Evolutionary conservation across 2,888 invertebrate species (phyloP), one percentile per base, ranked within the genome.

Genomic region (Aspidiotus destructor): DNA sequence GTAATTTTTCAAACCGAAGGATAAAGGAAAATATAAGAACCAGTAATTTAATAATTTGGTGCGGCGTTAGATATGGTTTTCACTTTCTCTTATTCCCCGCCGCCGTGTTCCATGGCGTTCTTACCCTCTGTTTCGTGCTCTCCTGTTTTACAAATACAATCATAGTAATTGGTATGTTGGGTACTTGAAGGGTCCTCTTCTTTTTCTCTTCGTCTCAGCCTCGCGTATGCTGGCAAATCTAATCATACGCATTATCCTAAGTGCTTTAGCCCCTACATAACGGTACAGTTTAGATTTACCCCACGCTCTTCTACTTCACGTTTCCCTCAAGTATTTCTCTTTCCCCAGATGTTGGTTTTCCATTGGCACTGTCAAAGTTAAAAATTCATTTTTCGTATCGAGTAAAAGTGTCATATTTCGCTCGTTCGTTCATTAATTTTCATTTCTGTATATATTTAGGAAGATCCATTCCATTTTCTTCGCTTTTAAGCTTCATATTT

Each of bases 31-130:
- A 28, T 28, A 28, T 28, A 28, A 28, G 28, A 28, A 28, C 28
- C 28, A 28, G 28, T 67, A 67, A 67, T 67, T 60, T 67, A 67
- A 67, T 67, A 60, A 67, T 67, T 67, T 58, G 67, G 48, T 44
- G 58, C 42, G 67, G 67, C 67, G 58, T 67, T 67, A 52, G 57
- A 58, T 67, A 62, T 52, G 58, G 65, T 65, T 65, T 60, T 48
- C 40, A n/a, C n/a, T 53, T 63, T 53, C 28, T 40, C 41, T 41
- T 41, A 17, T 13, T 28, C 40, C 70, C 63, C 70, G n/a, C 68
- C 48, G 48, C n/a, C 48, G 48, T n/a, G n/a, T 71, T 73, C 73
- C 72, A 70, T 70, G 62, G 69, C 42, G 15, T 71, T 71, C 62
- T 63, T 52, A 64, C 52, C 70, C 70, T 68, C 69, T 65, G 71